phyloP scores from a whole-genome alignment of 1,140 invertebrate genomes.

The Hirudo medicinalis region DNA sequence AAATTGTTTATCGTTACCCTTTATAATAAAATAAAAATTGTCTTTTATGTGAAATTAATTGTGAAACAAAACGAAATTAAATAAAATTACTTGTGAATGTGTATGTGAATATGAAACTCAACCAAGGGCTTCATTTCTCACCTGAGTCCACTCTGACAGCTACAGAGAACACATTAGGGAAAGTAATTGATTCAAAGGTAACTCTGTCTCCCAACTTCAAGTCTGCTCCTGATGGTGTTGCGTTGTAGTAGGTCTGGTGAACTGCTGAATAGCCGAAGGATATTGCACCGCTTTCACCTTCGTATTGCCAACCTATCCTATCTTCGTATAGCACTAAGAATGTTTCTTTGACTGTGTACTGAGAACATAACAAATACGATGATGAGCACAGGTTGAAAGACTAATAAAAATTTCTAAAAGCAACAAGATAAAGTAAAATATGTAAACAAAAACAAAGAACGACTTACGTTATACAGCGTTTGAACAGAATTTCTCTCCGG shows the following conservation, averaged over 20 bases:
- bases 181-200: not conserved
- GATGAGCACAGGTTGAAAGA: not conserved
- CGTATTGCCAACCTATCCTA: constrained; percentile 8
- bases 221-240: not conserved
- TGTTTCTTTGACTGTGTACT: constrained; percentile 1
- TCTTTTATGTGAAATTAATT: too few species aligned
- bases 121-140: not conserved
- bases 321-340: not conserved
- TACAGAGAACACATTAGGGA: not conserved
- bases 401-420: not conserved
- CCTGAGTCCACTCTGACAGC: not conserved
- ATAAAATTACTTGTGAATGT: too few species aligned
- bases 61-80: too few species aligned
- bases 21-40: too few species aligned
- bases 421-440: not conserved
- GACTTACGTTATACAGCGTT: not conserved
- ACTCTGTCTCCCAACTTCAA: not conserved
- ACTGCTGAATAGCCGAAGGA: not conserved
- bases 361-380: not conserved
- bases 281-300: not conserved
- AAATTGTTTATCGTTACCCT: too few species aligned
- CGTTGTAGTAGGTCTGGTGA: not conserved
- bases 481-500: not conserved
- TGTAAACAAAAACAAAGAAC: not conserved
- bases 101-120: too few species aligned